Evolutionary conservation across 2,888 invertebrate species (phyloP).

Genomic region (Rapana venosa): DNA sequence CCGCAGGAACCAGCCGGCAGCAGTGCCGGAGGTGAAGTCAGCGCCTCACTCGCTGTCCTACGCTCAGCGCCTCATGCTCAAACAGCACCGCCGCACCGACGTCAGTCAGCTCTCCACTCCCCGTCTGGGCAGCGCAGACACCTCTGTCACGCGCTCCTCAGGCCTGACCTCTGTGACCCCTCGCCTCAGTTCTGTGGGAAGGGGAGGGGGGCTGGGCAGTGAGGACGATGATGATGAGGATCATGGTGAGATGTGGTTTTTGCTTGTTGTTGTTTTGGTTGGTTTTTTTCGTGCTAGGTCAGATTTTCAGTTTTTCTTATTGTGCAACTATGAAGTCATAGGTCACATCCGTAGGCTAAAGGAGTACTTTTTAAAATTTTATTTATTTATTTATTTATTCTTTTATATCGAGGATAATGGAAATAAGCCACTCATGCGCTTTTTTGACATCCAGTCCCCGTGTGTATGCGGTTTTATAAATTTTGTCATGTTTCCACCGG

Average conservation of each 20-base stretch:
- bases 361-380: too few species aligned
- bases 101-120: slow-evolving; percentile 46
- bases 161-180: slow-evolving; percentile 22
- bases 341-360: too few species aligned
- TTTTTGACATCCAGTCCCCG: too few species aligned
- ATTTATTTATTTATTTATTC: too few species aligned
- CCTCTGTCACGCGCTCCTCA: neutral
- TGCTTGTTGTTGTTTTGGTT: neutral
- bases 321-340: too few species aligned
- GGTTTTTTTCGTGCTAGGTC: neutral
- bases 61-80: slow-evolving; percentile 75
- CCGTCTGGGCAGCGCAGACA: neutral
- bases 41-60: slow-evolving; percentile 67
- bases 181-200: slow-evolving; percentile 10
- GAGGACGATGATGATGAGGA: slow-evolving; percentile 18
- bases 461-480: too few species aligned
- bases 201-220: neutral
- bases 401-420: too few species aligned
- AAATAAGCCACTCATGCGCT: too few species aligned
- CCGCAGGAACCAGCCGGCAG: slow-evolving; percentile 2
- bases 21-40: slow-evolving; percentile 69
- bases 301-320: too few species aligned
- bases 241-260: too few species aligned
- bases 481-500: too few species aligned
- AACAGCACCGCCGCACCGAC: slow-evolving; percentile 73